Conservation (phyloP, 2,113 vertebrate species). For the Oryzias javanicus region DNA sequence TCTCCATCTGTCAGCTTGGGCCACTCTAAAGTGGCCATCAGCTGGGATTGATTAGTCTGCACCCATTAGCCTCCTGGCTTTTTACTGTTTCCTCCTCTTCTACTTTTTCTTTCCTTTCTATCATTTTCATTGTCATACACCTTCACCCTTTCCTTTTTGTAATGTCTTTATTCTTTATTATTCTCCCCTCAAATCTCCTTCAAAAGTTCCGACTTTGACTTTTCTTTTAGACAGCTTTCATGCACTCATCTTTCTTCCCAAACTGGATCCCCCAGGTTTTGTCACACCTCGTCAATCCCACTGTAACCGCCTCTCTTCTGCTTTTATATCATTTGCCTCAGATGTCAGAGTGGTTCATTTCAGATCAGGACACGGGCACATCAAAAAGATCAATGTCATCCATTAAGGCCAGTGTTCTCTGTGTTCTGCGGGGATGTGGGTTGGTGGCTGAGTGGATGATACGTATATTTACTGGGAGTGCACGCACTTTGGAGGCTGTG, state of each 20-base stretch:
- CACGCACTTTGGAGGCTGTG: no score
- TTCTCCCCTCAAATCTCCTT: background rate
- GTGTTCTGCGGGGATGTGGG: no score
- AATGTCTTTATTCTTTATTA: background rate
- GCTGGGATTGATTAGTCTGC: conserved; percentile 72
- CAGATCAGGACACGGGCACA: conserved; percentile 17
- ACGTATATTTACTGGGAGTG: no score
- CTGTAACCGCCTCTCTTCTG: background rate
- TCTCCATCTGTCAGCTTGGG: conserved; percentile 66
- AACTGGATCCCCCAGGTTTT: background rate
- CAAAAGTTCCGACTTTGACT: background rate
- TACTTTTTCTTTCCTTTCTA: conserved; percentile 26
- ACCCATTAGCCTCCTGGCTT: conserved; percentile 72
- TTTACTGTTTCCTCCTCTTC: conserved; percentile 36
- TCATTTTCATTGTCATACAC: conserved; percentile 10
- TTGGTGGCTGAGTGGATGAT: no score
- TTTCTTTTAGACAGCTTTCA: background rate
- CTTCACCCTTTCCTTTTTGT: conserved; percentile 1
- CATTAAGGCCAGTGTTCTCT: no score
- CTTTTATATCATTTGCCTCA: conserved; percentile 3
- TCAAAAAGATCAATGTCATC: conserved; percentile 8
- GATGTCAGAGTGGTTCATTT: conserved; percentile 16
- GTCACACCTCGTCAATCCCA: conserved; percentile 7
- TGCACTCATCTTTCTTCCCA: conserved; percentile 1
- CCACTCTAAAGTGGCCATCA: conserved; percentile 72